phyloP scores from a whole-genome alignment of 2,797 vertebrate genomes.

The Austrolebias charrua region DNA sequence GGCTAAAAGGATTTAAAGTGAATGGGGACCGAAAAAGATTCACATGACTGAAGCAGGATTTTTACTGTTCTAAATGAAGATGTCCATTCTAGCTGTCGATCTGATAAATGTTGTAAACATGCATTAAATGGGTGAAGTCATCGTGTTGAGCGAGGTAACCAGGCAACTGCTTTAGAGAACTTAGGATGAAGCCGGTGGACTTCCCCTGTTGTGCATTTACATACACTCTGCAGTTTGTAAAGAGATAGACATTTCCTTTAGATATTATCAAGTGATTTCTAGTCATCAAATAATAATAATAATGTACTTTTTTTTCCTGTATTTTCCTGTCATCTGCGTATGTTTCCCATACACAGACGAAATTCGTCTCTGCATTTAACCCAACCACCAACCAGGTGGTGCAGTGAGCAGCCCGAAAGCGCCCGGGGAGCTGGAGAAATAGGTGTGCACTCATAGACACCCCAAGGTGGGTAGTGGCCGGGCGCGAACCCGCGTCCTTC shows the following conservation, averaged over 20 bases:
- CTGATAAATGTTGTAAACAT: conserved; percentile 33
- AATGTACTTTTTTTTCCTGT: too few relatives aligned
- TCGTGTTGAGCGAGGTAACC: conserved; percentile 59
- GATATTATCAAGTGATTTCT: conserved; percentile 44
- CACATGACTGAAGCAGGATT: conserved; percentile 2
- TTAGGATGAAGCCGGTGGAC: conserved; percentile 43
- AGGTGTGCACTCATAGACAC: too few relatives aligned
- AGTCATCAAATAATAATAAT: conserved; percentile 21
- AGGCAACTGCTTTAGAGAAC: conserved; percentile 64
- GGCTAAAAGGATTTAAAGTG: background rate
- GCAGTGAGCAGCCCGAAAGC: too few relatives aligned
- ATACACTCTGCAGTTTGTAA: conserved; percentile 43
- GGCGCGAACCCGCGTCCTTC: too few relatives aligned
- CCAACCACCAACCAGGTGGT: too few relatives aligned
- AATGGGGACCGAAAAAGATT: conserved; percentile 4
- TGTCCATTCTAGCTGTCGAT: conserved; percentile 18
- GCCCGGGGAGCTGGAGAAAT: too few relatives aligned
- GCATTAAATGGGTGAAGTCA: conserved; percentile 43
- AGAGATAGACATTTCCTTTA: conserved; percentile 56
- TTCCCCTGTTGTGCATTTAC: conserved; percentile 47
- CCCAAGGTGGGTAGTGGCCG: too few relatives aligned
- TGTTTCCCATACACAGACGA: too few relatives aligned
- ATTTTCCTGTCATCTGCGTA: too few relatives aligned
- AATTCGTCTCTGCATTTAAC: too few relatives aligned
- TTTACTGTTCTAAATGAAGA: conserved; percentile 19